Evolutionary conservation across 2,797 vertebrate genomes (phyloP).

Genomic region (Helicolenus hilgendorfi): DNA sequence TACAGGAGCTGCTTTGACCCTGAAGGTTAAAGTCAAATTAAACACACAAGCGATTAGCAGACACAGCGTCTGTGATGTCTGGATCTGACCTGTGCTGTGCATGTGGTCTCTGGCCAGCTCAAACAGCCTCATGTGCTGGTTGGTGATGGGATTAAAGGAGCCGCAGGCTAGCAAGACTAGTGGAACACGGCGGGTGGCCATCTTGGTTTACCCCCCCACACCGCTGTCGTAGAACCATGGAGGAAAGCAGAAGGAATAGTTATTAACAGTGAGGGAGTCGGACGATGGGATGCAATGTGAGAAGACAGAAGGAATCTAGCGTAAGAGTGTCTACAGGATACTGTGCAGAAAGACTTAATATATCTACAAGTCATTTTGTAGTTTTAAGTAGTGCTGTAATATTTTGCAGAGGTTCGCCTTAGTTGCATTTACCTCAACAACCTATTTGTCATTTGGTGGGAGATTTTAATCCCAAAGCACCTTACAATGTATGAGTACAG

Average conservation of each 20-base stretch:
- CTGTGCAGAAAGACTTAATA: not conserved
- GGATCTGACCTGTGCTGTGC: constrained; percentile 79
- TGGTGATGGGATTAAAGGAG: constrained; percentile 96
- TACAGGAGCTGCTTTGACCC: not conserved
- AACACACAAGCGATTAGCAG: not conserved
- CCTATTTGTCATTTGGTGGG: not conserved
- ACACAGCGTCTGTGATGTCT: not conserved
- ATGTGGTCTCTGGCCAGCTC: constrained; percentile 95
- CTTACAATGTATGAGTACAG: not conserved
- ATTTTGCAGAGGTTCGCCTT: not conserved
- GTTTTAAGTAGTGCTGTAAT: not conserved
- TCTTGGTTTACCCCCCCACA: constrained; percentile 61
- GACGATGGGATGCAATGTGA: not conserved
- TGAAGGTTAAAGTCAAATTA: not conserved
- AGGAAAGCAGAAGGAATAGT: constrained; percentile 22
- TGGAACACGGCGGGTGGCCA: constrained; percentile 90
- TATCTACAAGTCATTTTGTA: not conserved
- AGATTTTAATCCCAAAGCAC: constrained; percentile 8
- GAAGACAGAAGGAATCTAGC: not conserved
- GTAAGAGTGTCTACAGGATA: not conserved
- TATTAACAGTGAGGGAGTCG: not conserved
- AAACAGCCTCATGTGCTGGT: constrained; percentile 96
- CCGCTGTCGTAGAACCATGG: constrained; percentile 29
- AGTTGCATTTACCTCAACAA: constrained; percentile 5
- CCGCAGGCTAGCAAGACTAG: constrained; percentile 94